Conservation (phyloP, 2,797 vertebrate genomes). For the Thamnophis elegans region DNA sequence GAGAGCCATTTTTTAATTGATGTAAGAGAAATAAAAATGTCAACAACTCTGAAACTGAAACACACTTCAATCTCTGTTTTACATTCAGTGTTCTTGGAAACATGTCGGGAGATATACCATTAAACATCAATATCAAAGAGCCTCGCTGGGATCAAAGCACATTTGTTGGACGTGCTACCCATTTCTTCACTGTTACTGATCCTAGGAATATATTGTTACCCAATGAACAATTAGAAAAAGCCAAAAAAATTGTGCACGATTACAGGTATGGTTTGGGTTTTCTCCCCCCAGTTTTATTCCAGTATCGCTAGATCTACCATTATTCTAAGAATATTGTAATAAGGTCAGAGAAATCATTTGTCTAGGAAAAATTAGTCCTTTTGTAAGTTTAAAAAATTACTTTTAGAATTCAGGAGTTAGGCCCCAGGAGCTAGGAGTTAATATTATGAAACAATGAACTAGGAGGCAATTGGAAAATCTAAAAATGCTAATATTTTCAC, state of each 20-base stretch:
- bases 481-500: neutral
- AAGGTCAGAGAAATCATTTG: neutral
- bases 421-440: neutral
- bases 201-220: slow-evolving; percentile 93
- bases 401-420: neutral
- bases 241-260: slow-evolving; percentile 85
- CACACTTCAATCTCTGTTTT: slow-evolving; percentile 10
- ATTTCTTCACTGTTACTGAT: slow-evolving; percentile 98
- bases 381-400: neutral
- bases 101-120: slow-evolving; percentile 87
- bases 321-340: neutral
- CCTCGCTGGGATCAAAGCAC: slow-evolving; percentile 98
- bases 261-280: slow-evolving; percentile 82
- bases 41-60: slow-evolving; percentile 16
- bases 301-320: neutral
- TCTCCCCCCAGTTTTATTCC: neutral
- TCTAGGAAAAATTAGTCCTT: neutral
- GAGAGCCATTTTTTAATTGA: neutral
- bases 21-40: neutral
- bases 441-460: neutral
- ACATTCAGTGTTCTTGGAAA: slow-evolving; percentile 57
- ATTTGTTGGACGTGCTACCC: slow-evolving; percentile 88
- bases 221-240: slow-evolving; percentile 83
- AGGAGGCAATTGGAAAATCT: neutral
- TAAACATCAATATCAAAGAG: slow-evolving; percentile 93